Evolutionary conservation across 2,113 vertebrate species (phyloP), one percentile per base, ranked within the genome.

Genomic region (Takifugu bimaculatus): DNA sequence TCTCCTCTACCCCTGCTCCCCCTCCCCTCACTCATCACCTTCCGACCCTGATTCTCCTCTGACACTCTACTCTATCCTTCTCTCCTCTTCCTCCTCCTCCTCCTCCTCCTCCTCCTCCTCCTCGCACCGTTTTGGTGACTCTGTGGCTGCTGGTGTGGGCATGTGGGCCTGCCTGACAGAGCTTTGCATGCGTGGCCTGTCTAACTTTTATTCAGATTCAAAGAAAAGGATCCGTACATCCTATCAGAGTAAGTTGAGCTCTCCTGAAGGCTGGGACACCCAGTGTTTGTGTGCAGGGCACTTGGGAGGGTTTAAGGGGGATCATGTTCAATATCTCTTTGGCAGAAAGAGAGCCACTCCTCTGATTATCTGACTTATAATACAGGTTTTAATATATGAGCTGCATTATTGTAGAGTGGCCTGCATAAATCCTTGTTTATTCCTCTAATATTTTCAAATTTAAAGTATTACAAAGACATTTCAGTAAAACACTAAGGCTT

Each of bases 181-280:
- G 89, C 91, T 95, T 97, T 95, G 96, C 95, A 97, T 98, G 96
- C 95, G 96, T 80, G 95, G 96, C 92, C 94, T 98, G 90, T 96
- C 94, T 97, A 97, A 93, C 93, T 95, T 98, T 94, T 97, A 97
- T 92, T 97, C 96, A 85, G 95, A 98, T 95, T 96, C 96, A 95
- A 98, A 96, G 96, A 98, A 98, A 97, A 93, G 95, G 94, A 97
- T 97, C 92, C 96, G 94, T 95, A 96, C 96, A 88, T 98, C 96
- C 76, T 96, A 97, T 90, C 95, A 97, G 95, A 98, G 96, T 98
- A 98, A 98, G 96, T 98, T 85, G 79, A 70, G 83, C 77, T 81
- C 82, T 76, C 60, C 69, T 67, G 45, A 74, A 84, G 75, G 67
- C 61, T 66, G 68, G 80, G 73, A 63, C 43, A 53, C 28, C 61